phyloP scores from a whole-genome alignment of 2,888 invertebrate genomes.

The Chesias legatella region DNA sequence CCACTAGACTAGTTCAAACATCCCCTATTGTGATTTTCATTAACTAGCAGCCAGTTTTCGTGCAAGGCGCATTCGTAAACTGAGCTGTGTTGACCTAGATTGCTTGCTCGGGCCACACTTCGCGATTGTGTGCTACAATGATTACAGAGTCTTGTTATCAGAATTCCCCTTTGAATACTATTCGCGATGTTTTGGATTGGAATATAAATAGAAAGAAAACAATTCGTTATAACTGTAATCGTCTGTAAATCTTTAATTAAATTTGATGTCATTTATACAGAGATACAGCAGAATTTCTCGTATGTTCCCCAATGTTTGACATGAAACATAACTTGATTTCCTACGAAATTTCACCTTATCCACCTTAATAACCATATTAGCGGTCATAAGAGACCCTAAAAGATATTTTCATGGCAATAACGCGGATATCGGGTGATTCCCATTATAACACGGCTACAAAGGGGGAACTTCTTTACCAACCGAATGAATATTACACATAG shows the following conservation, averaged over 20 bases:
- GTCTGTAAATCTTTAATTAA: no score
- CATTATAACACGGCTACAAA: slow-evolving; percentile 3
- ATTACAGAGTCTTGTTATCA: no score
- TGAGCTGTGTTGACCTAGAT: slow-evolving; percentile 24
- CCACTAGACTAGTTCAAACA: slow-evolving; percentile 3
- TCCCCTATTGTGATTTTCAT: slow-evolving; percentile 19
- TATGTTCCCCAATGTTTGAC: neutral
- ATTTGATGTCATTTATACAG: no score
- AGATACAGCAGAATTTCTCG: no score
- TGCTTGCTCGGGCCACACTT: slow-evolving; percentile 15
- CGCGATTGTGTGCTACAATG: neutral
- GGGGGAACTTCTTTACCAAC: slow-evolving; percentile 8
- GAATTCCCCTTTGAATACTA: no score
- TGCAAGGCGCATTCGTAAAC: slow-evolving; percentile 22
- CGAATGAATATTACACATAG: no score
- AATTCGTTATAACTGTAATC: no score
- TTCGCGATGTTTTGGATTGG: no score
- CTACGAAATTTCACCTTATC: slow-evolving; percentile 20
- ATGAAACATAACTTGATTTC: no score
- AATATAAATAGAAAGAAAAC: no score
- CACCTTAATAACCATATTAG: slow-evolving; percentile 20
- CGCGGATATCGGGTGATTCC: slow-evolving; percentile 18
- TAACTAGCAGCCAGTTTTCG: slow-evolving; percentile 19
- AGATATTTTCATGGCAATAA: slow-evolving; percentile 22
- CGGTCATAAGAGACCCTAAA: slow-evolving; percentile 17